phyloP scores from a whole-genome alignment of 1,140 invertebrate genomes.

The Camponotus vicinus region DNA sequence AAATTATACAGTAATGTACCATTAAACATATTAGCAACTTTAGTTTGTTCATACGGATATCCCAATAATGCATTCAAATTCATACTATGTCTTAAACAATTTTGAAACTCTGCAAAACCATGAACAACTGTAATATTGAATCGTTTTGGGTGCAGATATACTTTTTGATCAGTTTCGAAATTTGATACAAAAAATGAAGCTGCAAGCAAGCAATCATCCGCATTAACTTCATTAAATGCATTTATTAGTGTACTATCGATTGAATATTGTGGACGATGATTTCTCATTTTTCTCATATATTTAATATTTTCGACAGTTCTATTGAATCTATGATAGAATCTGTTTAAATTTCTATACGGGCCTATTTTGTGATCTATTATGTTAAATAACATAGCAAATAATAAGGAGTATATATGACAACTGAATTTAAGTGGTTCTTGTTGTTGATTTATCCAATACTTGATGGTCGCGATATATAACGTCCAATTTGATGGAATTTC shows the following conservation, averaged over 20 bases:
- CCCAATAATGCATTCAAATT: conserved; percentile 89
- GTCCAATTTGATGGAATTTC: conserved; percentile 88
- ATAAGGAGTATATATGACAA: conserved; percentile 87
- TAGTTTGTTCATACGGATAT: conserved; percentile 86
- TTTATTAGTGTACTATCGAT: conserved; percentile 60
- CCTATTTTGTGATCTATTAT: conserved; percentile 88
- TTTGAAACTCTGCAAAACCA: conserved; percentile 91
- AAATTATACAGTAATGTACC: conserved; percentile 92
- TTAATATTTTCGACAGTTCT: conserved; percentile 30
- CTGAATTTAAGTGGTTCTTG: conserved; percentile 82
- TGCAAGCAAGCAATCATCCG: conserved; percentile 88
- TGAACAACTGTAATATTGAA: conserved; percentile 89
- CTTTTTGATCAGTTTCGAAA: conserved; percentile 88
- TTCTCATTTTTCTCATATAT: conserved; percentile 19
- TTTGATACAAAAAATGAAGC: conserved; percentile 88
- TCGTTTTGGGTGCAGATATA: conserved; percentile 87
- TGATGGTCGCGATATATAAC: conserved; percentile 88
- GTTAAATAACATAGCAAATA: conserved; percentile 88
- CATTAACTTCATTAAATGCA: conserved; percentile 79
- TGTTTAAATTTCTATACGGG: conserved; percentile 64
- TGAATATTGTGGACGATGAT: conserved; percentile 30
- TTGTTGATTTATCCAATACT: conserved; percentile 89
- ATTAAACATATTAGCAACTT: conserved; percentile 88
- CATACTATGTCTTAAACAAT: conserved; percentile 88
- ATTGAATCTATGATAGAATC: conserved; percentile 75